These are phyloP conservation scores for Chauna torquata DNA, from an alignment of 2,113 vertebrate species.

Conservation along the genomic window DNA sequence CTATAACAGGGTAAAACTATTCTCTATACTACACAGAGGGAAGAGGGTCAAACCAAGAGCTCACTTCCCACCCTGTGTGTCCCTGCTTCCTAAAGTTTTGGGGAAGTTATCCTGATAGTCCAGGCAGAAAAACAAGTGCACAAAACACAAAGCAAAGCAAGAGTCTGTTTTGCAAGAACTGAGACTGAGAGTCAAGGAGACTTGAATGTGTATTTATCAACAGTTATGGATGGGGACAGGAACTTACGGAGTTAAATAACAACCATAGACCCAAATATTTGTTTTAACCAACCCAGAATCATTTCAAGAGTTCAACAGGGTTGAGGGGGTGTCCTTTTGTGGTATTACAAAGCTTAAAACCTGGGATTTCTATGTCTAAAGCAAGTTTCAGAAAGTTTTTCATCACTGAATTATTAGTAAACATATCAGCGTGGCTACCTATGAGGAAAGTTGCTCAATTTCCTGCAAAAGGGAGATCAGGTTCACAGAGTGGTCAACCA, in stretches of 20 bases:
- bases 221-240: neutral
- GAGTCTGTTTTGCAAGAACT: neutral
- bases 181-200: neutral
- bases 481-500: neutral
- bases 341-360: too few relatives aligned
- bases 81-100: neutral
- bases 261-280: neutral
- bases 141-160: neutral
- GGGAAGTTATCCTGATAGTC: neutral
- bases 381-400: neutral
- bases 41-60: neutral
- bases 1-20: neutral
- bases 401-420: neutral
- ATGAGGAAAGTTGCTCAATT: neutral
- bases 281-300: neutral
- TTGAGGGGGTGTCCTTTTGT: neutral
- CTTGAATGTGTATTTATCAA: neutral
- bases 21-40: neutral
- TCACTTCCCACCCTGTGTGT: neutral
- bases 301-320: neutral
- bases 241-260: neutral
- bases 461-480: neutral
- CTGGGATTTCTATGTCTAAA: too few relatives aligned
- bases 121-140: neutral
- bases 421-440: neutral